Base-by-base conservation (phyloP, 2,113 vertebrate genomes). In the Dipodomys merriami region DNA sequence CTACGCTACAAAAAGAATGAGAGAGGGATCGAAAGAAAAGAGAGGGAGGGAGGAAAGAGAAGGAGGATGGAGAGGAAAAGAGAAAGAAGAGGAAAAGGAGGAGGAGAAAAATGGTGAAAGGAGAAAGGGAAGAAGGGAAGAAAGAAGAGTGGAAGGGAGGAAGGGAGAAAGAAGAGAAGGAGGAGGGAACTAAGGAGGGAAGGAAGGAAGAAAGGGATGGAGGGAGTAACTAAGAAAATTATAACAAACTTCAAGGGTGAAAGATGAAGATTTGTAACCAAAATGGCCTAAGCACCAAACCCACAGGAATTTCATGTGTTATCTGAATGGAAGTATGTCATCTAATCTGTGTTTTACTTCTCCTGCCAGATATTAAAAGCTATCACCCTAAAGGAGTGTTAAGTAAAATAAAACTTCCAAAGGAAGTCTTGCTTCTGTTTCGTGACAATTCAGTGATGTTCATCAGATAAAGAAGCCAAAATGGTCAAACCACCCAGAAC, bases 341-440 rank as follows among this genome's bases (percentile, higher is more conserved):
- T 57, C 71, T 64, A 77, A 49, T 92, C 80, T 83, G 7, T 23
- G 25, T 86, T 91, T 93, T 69, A 49, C 11, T 72, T 78, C n/a
- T 65, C 39, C 64, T 57, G 62, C 74, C 86, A 85, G 22, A 33
- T 94, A 88, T 49, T 53, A 13, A 79, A 90, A 62, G 27, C 57
- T 39, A 33, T 44, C 23, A 71, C 20, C 27, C 27, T 5, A 83
- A 68, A 53, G 46, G 13, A 39, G 29, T 93, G 18, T 11, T 73
- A 73, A 35, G 23, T 57, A 86, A 68, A 72, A 72, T 25, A 86
- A 85, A 79, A 57, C n/a, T 77, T 60, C 23, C 68, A 30, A 88
- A 85, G 29, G 69, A 79, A 22, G 1, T 16, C 77, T 35, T 25
- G 33, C 49, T 85, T 71, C 82, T 39, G 15, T 35, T 39, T 29